A percentile compares a stretch with the other conserved stretches of the same genome.
phyloP scores from a whole-genome alignment of 2,113 vertebrate species.

The Haemorhous mexicanus region DNA sequence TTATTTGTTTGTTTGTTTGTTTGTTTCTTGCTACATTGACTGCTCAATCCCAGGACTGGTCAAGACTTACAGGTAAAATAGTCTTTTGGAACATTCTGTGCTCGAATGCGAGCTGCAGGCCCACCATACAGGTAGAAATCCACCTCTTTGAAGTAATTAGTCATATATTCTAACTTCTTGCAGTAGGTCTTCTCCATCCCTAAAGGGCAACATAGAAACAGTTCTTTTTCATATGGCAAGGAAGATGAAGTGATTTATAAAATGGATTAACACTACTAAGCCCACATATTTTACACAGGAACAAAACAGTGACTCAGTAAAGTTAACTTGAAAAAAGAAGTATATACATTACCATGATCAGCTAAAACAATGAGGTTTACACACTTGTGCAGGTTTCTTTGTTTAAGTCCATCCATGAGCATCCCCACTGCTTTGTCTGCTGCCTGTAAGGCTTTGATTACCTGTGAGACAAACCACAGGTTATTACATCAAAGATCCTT shows the following conservation, averaged over 20 bases:
- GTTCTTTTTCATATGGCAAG: background rate
- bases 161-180: constrained; percentile 75
- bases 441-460: constrained; percentile 76
- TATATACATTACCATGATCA: constrained; percentile 86
- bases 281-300: background rate
- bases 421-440: constrained; percentile 81
- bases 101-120: constrained; percentile 84
- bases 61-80: constrained; percentile 84
- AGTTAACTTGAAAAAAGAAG: background rate
- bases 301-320: background rate
- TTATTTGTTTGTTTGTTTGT: background rate
- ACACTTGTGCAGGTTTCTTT: constrained; percentile 83
- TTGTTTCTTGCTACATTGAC: background rate
- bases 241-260: background rate
- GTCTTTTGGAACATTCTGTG: constrained; percentile 74
- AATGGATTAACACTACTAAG: background rate
- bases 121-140: constrained; percentile 84
- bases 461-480: constrained; percentile 66
- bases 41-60: background rate
- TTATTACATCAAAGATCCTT: background rate
- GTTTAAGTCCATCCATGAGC: constrained; percentile 89
- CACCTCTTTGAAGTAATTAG: constrained; percentile 70
- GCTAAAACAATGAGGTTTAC: constrained; percentile 88
- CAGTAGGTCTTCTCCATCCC: constrained; percentile 92
- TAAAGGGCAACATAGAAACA: constrained; percentile 52